phyloP scores from a whole-genome alignment of 2,113 vertebrate species.

The Pleuronectes platessa region DNA sequence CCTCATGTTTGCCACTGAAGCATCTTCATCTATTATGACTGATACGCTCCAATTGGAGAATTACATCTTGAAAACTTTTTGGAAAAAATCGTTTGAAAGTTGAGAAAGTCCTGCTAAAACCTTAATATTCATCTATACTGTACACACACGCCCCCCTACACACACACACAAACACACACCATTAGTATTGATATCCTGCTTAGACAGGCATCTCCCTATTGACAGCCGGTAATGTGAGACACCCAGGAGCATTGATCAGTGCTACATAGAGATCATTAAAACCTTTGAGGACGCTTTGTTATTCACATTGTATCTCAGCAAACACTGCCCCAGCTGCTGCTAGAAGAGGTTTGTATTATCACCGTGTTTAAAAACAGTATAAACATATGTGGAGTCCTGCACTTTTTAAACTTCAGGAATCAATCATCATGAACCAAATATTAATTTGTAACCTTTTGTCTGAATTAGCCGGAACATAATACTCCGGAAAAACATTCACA shows the following conservation, averaged over 20 bases:
- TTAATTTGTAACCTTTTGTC: conserved; percentile 49
- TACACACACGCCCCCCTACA: conserved; percentile 14
- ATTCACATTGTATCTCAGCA: conserved; percentile 28
- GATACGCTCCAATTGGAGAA: neutral
- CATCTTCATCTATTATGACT: neutral
- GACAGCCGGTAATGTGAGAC: conserved; percentile 72
- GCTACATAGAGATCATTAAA: conserved; percentile 63
- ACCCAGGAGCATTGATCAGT: conserved; percentile 68
- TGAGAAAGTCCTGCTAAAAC: conserved; percentile 16
- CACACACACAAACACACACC: conserved; percentile 21
- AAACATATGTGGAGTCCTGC: neutral
- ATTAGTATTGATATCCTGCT: conserved; percentile 57
- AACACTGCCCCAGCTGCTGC: neutral
- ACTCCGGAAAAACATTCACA: conserved; percentile 39
- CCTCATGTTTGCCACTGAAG: too few relatives aligned
- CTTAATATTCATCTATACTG: conserved; percentile 1
- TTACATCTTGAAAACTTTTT: neutral
- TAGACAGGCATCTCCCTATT: conserved; percentile 66
- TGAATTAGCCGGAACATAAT: conserved; percentile 62
- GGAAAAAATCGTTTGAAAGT: conserved; percentile 8
- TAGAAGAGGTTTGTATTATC: neutral
- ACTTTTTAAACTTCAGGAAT: conserved; percentile 7
- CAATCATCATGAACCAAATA: conserved; percentile 40
- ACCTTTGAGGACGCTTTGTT: conserved; percentile 35
- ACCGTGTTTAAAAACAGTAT: neutral